phyloP scores from a whole-genome alignment of 2,113 vertebrate species.

The Pao palembangensis region DNA sequence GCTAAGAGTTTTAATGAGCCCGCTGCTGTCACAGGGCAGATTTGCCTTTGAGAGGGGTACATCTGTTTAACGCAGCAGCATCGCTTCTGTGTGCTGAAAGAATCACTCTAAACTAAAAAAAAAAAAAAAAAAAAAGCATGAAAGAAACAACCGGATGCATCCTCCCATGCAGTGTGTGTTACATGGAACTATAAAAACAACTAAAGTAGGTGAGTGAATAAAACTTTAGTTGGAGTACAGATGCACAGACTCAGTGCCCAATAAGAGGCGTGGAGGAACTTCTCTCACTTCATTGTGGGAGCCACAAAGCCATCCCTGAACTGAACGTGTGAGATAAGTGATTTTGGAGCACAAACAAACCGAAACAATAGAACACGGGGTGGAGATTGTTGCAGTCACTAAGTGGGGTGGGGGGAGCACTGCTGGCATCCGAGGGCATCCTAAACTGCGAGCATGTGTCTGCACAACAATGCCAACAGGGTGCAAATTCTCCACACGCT shows the following conservation, averaged over 20 bases:
- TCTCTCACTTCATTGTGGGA: constrained; percentile 65
- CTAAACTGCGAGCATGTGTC: constrained; percentile 61
- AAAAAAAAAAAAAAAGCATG: neutral
- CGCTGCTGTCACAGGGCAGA: constrained; percentile 20
- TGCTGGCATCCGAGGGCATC: constrained; percentile 66
- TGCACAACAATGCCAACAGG: constrained; percentile 69
- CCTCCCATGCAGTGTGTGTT: constrained; percentile 5
- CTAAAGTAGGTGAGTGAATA: constrained; percentile 36
- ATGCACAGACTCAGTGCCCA: constrained; percentile 45
- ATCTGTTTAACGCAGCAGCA: constrained; percentile 15
- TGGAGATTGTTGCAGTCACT: constrained; percentile 70
- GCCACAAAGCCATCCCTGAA: constrained; percentile 57
- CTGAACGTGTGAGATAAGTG: constrained; percentile 68
- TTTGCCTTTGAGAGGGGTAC: constrained; percentile 16
- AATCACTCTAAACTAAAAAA: constrained; percentile 8
- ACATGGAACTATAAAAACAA: neutral
- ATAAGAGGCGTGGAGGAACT: constrained; percentile 55
- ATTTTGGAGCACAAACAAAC: constrained; percentile 60
- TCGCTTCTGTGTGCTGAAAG: constrained; percentile 12
- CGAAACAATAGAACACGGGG: constrained; percentile 70
- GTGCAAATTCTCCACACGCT: constrained; percentile 67
- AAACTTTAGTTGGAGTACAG: constrained; percentile 47
- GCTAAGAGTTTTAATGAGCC: constrained; percentile 34
- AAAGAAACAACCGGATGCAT: constrained; percentile 15
- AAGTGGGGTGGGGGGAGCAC: constrained; percentile 55